Evolutionary conservation across 1,140 invertebrate species (phyloP), one percentile per base, ranked within the genome.

Genomic region (Bursaphelenchus mucronatus): DNA sequence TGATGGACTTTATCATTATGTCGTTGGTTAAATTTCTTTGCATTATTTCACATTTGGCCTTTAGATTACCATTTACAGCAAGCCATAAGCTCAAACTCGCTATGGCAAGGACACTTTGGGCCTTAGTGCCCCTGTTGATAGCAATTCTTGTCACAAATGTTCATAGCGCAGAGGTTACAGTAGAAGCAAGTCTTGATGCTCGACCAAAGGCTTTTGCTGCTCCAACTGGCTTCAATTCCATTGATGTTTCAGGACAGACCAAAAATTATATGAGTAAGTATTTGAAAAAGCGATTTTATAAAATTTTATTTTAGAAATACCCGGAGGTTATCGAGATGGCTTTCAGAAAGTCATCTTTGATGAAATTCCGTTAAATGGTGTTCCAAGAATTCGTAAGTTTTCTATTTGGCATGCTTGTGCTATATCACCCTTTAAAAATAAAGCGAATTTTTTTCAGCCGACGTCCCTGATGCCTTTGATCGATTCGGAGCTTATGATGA

Each of bases 271-370:
- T 69, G 40, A 69, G 61, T 68, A 51, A 49, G 50, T 3, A 55
- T 21, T 15, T 55, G 15, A 21, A 55, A 55, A 7, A 55, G 46
- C 10, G 46, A 6, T 4, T 59, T 19, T 40, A 15, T 21, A 30
- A 61, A 19, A 62, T 55, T 61, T 39, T 43, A 30, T 71, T 54
- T 57, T 43, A 62, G 8, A 15, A 68, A 44, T 68, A 46, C 15
- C 51, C 10, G 74, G 76, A 13, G 69, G 74, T 45, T 69, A 59
- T 5, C 74, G 78, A 19, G 75, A 76, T 44, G 75, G 75, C 51
- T 61, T 76, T 7, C 69, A 80, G 40, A 74, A 80, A 40, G 76
- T 68, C 17, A 59, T 76, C 41, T 76, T 76, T 66, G 76, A 76
- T 46, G 75, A 76, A 61, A 68, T 77, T 15, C 30, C 30, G 30